phyloP scores from a whole-genome alignment of 2,888 invertebrate species.

The Acanthosoma haemorrhoidale region DNA sequence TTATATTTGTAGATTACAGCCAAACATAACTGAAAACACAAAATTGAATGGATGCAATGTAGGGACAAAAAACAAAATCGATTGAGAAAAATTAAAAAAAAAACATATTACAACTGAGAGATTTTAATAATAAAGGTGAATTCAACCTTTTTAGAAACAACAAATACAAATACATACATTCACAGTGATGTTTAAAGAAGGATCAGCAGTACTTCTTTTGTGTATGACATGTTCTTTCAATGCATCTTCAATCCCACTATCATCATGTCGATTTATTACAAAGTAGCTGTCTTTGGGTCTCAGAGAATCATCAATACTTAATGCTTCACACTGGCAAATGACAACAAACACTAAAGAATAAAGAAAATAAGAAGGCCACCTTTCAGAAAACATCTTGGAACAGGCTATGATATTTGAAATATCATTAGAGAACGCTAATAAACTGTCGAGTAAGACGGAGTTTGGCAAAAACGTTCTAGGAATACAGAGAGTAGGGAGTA shows the following conservation, averaged over 20 bases:
- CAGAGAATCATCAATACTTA: background rate
- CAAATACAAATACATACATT: background rate
- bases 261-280: background rate
- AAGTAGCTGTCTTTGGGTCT: background rate
- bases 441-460: background rate
- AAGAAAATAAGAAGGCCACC: no score
- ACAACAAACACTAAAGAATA: no score
- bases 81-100: no score
- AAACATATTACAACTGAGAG: no score
- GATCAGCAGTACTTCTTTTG: background rate
- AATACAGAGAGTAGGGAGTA: background rate
- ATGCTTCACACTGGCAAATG: background rate
- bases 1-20: no score
- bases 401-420: background rate
- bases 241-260: background rate
- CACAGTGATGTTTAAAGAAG: background rate
- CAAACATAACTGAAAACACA: no score
- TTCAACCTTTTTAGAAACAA: background rate
- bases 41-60: no score
- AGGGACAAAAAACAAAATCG: no score
- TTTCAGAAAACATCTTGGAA: no score
- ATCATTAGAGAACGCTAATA: background rate
- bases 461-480: background rate
- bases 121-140: background rate
- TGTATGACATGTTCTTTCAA: background rate